phyloP scores from a whole-genome alignment of 2,113 vertebrate genomes.

The Procavia capensis region DNA sequence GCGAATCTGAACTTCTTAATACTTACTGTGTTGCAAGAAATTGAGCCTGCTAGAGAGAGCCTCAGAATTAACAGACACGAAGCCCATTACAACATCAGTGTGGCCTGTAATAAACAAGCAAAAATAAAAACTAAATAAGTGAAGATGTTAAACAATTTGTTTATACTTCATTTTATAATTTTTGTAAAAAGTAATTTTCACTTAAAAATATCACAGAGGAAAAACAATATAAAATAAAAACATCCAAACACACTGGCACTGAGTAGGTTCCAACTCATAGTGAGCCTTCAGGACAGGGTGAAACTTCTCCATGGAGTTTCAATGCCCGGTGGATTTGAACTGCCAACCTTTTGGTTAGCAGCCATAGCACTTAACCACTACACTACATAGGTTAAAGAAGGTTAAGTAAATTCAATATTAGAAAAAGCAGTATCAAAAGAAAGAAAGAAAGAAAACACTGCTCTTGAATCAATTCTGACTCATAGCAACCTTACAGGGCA shows the following conservation, averaged over 20 bases:
- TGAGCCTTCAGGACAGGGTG: too few species aligned
- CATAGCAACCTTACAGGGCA: too few species aligned
- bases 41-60: constrained; percentile 91
- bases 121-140: too few species aligned
- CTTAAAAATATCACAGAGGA: neutral
- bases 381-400: too few species aligned
- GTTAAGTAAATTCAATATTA: neutral
- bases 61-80: constrained; percentile 91
- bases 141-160: neutral
- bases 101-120: constrained; percentile 89
- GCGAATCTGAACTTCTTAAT: neutral
- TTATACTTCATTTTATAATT: constrained; percentile 35
- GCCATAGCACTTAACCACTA: too few species aligned
- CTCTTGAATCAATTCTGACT: too few species aligned
- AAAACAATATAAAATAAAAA: neutral
- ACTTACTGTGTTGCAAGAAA: constrained; percentile 95
- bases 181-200: neutral
- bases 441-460: too few species aligned
- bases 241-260: too few species aligned
- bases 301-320: too few species aligned
- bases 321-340: too few species aligned
- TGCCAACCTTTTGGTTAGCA: too few species aligned
- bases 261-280: too few species aligned
- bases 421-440: constrained; percentile 1
- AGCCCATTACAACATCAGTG: constrained; percentile 96